Base-by-base conservation (phyloP, 1,140 invertebrate genomes). In the Phymorhynchus buccinoides region DNA sequence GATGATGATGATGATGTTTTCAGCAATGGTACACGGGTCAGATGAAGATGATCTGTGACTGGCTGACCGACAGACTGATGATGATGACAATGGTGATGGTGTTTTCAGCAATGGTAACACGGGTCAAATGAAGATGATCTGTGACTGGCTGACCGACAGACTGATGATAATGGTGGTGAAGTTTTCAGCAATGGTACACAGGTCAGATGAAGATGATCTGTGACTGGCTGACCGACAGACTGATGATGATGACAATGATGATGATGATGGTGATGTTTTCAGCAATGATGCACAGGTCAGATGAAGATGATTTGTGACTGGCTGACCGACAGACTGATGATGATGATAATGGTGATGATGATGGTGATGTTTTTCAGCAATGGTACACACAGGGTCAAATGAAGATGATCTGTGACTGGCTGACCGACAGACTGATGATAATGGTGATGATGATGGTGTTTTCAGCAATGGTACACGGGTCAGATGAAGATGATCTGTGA, bases 371-470 rank as follows among this genome's bases (percentile, higher is more conserved):
- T n/a, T n/a, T n/a, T n/a, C 88, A 97, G 96, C 96, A 97, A 94
- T 99, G 98, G 98, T 99, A 99, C 94, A 96, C 96, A 30, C n/a
- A n/a, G n/a, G 96, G 95, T 86, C 98, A 99, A 94, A 97, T 99
- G 90, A 96, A 96, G 92, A 95, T 99, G 95, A 95, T 99, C 66
- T 97, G 96, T 94, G 98, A 96, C 88, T 99, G 98, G 98, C 94
- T 99, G 75, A 96, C 96, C 3, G 98, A 99, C 91, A 95, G 99
- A 89, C 94, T 98, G 86, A n/a, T n/a, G n/a, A n/a, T n/a, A n/a
- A n/a, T n/a, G n/a, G n/a, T n/a, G n/a, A n/a, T n/a, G n/a, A 52
- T 2, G 48, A 18, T 0, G 48, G 12, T 9, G 12, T 9, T 52
- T 52, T 52, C 88, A 97, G 96, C 96, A 97, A 94, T 99, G 98